Evolutionary conservation across 2,888 invertebrate species (phyloP), one percentile per base, ranked within the genome.

Genomic region (Agrypnus murinus): DNA sequence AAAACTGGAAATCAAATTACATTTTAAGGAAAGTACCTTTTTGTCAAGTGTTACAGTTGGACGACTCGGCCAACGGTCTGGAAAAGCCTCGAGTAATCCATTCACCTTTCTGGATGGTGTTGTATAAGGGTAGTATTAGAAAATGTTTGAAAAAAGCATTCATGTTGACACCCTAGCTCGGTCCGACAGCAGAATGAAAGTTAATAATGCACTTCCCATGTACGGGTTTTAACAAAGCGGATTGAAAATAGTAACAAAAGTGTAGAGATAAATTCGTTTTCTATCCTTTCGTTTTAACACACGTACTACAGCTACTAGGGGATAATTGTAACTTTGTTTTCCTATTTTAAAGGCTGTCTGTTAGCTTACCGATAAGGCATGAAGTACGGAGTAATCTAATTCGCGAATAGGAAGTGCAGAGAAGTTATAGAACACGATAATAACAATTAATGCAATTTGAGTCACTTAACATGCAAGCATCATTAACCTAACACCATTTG

Each of bases 391-490:
- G 53, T 31, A 65, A 65, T 65, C 40, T 48, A 65, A 65, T 65
- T 65, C 57, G 46, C 55, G 19, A 3, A 25, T 5, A 45, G 43
- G 8, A 45, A 57, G 66, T 66, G 32, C 59, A 32, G 38, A 10
- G 36, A 66, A 66, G 45, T 66, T 66, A 66, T 40, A 40, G 66
- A 57, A 58, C 63, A 59, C 32, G 63, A 72, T 70, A 70, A 72
- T 72, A 69, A 46, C 58, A 75, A 77, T 77, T 77, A 73, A 75
- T 77, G 76, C 75, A 78, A 76, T 75, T 75, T 66, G 48, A 77
- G 72, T 74, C 73, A 74, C 69, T 76, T 73, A 74, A 75, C 77
- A 74, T 76, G 74, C 73, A 70, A 69, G 74, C 69, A 66, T 69
- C 76, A 74, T 78, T 76, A 77, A 73, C 70, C 72, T 75, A 73